Conservation (phyloP, 2,888 invertebrate genomes). For the Thecocarcelia acutangulata region DNA sequence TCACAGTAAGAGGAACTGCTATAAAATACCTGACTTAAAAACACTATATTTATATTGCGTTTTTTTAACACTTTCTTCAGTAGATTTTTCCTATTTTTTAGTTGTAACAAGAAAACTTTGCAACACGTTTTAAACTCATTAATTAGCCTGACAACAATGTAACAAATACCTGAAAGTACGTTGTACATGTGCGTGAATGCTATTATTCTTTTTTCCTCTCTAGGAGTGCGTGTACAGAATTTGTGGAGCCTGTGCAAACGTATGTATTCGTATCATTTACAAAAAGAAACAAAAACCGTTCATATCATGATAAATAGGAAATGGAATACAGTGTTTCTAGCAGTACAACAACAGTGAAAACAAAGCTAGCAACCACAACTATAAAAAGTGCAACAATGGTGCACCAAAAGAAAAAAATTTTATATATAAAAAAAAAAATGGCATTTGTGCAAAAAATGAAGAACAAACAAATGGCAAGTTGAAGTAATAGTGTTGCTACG, state of each 20-base stretch:
- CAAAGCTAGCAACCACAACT: not conserved
- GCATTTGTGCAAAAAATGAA: conserved; percentile 5
- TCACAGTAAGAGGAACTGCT: not conserved
- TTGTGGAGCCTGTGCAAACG: not conserved
- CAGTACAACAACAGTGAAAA: conserved; percentile 6
- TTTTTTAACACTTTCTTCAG: not conserved
- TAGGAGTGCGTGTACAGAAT: conserved; percentile 14
- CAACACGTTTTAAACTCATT: conserved; percentile 69
- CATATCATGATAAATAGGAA: conserved; percentile 33
- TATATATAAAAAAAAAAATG: not conserved
- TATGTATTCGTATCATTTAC: conserved; percentile 6
- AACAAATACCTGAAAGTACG: conserved; percentile 47
- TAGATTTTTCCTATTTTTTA: conserved; percentile 11
- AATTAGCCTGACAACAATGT: conserved; percentile 67
- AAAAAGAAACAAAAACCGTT: not conserved
- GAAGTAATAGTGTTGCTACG: conserved; percentile 35
- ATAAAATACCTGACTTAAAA: conserved; percentile 21
- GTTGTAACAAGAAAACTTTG: conserved; percentile 35
- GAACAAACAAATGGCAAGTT: not conserved
- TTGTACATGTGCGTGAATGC: not conserved
- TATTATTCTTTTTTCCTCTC: conserved; percentile 1
- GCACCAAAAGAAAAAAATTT: not conserved
- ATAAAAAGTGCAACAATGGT: conserved; percentile 7
- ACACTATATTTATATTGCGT: conserved; percentile 7
- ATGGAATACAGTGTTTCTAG: conserved; percentile 19